Percentiles rank a stretch among this genome's conserved stretches.
These are phyloP conservation scores for Pseudococcus jackbeardsleyi DNA, from an alignment of 2,888 invertebrate species.

Conservation along the genomic window DNA sequence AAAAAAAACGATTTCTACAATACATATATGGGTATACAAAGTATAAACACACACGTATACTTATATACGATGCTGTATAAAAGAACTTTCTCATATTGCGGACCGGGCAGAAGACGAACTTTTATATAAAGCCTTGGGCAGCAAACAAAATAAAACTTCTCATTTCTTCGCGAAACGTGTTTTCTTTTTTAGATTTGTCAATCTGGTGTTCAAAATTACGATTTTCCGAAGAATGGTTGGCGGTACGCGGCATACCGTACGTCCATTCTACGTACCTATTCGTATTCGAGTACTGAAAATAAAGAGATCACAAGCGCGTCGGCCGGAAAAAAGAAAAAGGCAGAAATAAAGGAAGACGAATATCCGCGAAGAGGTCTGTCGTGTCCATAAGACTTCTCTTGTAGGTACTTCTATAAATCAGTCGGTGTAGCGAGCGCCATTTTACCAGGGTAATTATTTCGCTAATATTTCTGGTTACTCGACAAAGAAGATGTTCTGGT, in stretches of 20 bases:
- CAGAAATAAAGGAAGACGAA: neutral
- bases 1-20: neutral
- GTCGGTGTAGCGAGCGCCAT: neutral
- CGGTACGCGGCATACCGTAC: neutral
- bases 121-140: slow-evolving; percentile 33
- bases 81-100: slow-evolving; percentile 18
- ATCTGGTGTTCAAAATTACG: slow-evolving; percentile 46
- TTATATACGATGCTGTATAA: neutral
- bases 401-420: neutral
- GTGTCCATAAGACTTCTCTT: neutral
- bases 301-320: no score
- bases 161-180: slow-evolving; percentile 39
- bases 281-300: no score
- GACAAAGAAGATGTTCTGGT: slow-evolving; percentile 42
- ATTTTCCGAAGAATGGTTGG: neutral
- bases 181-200: slow-evolving; percentile 50
- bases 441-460: slow-evolving; percentile 16
- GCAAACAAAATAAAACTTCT: slow-evolving; percentile 49
- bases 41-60: neutral
- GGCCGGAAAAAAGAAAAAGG: no score
- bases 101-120: neutral
- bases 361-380: neutral
- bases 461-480: slow-evolving; percentile 16
- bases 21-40: neutral
- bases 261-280: neutral